Percentiles rank a stretch among this genome's conserved stretches.
phyloP scores from a whole-genome alignment of 92 coral and sea anemone species.

The Pocillopora meandrina region DNA sequence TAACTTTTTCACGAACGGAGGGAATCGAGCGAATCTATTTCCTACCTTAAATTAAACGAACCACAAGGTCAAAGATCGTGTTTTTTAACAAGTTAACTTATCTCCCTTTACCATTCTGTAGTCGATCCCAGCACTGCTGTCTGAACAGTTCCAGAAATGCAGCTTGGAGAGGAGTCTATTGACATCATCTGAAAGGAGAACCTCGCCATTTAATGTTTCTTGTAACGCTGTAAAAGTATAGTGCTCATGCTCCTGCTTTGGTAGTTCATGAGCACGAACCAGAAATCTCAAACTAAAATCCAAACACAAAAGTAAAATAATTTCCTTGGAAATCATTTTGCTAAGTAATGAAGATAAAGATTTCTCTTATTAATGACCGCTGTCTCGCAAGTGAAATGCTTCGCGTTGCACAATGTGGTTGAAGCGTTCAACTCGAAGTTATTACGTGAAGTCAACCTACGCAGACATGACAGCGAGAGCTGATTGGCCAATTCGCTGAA shows the following conservation, averaged over 20 bases:
- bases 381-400: too few species aligned
- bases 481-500: conserved; percentile 4
- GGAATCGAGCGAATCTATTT: too few species aligned
- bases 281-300: neutral
- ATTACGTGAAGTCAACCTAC: neutral
- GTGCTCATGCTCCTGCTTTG: neutral
- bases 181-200: conserved; percentile 25
- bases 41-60: neutral
- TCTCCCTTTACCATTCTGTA: conserved; percentile 45
- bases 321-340: conserved; percentile 1
- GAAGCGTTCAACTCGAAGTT: too few species aligned
- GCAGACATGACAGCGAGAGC: neutral
- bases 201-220: conserved; percentile 23
- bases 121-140: conserved; percentile 3
- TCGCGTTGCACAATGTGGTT: too few species aligned
- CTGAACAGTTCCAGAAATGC: conserved; percentile 50
- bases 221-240: conserved; percentile 10
- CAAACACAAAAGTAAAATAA: conserved; percentile 2
- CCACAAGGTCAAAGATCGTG: neutral
- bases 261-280: conserved; percentile 3
- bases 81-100: neutral
- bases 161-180: conserved; percentile 49
- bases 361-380: too few species aligned
- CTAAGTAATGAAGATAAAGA: neutral
- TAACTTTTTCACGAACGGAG: too few species aligned